phyloP scores from a whole-genome alignment of 2,113 vertebrate genomes.

The Trinectes maculatus region DNA sequence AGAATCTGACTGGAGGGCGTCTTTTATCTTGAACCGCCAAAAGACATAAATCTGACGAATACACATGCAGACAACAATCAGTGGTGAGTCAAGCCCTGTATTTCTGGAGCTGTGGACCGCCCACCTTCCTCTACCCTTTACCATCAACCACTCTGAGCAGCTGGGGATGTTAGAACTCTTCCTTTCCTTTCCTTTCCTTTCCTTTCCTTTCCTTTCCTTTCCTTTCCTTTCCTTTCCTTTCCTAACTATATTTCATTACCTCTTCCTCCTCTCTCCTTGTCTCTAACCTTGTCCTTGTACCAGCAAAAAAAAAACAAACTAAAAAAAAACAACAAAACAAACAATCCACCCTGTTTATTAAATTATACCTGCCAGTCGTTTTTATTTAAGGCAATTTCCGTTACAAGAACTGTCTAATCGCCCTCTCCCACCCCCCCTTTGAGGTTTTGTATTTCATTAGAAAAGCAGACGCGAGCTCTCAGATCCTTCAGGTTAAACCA shows the following conservation, averaged over 20 bases:
- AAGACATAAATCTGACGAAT: slow-evolving; percentile 46
- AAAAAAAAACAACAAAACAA: no score
- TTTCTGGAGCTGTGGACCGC: slow-evolving; percentile 46
- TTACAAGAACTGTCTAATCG: no score
- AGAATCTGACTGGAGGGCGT: slow-evolving; percentile 30
- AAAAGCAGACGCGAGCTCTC: slow-evolving; percentile 22
- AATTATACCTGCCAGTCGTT: not conserved
- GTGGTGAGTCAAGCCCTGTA: slow-evolving; percentile 50
- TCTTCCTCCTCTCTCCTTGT: not conserved
- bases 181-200: not conserved
- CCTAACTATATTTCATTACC: slow-evolving; percentile 28
- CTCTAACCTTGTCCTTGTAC: not conserved
- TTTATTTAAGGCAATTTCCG: no score
- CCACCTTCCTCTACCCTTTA: slow-evolving; percentile 46
- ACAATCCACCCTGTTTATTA: not conserved
- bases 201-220: not conserved
- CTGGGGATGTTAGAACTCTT: slow-evolving; percentile 36
- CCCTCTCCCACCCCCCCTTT: slow-evolving; percentile 28
- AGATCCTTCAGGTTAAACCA: slow-evolving; percentile 5
- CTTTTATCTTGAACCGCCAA: slow-evolving; percentile 35
- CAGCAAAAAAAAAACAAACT: slow-evolving; percentile 6
- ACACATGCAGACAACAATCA: slow-evolving; percentile 44
- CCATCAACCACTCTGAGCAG: slow-evolving; percentile 36
- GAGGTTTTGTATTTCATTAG: slow-evolving; percentile 52
- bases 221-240: slow-evolving; percentile 3